A percentile compares a stretch with the other conserved stretches of the same genome.
phyloP scores from a whole-genome alignment of 2,113 vertebrate species.

The Calidris pugnax region DNA sequence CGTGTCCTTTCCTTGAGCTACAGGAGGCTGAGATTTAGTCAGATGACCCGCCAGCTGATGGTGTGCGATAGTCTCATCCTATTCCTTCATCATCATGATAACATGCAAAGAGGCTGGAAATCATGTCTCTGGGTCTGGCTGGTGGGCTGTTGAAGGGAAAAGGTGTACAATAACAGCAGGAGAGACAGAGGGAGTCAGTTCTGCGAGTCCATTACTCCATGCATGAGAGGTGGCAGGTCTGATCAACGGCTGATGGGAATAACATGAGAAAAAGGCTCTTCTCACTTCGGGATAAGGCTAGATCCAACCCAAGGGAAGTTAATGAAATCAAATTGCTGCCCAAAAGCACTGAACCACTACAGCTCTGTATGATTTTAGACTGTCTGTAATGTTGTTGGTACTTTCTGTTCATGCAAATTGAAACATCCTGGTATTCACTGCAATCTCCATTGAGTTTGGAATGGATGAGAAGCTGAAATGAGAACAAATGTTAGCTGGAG shows the following conservation, averaged over 20 bases:
- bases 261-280: not conserved
- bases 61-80: accelerated
- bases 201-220: not conserved
- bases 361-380: not conserved
- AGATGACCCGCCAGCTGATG: not conserved
- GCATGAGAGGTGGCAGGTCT: not conserved
- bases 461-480: not conserved
- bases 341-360: not conserved
- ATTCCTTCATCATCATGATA: not conserved
- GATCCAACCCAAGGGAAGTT: not conserved
- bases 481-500: accelerated
- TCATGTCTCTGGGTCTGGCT: not conserved
- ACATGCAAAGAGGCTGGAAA: not conserved
- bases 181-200: not conserved
- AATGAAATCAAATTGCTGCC: not conserved
- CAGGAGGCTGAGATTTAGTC: not conserved
- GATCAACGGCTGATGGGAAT: not conserved
- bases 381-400: not conserved
- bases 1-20: not conserved
- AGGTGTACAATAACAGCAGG: accelerated
- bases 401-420: not conserved
- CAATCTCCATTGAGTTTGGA: not conserved
- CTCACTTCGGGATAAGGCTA: not conserved
- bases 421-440: not conserved
- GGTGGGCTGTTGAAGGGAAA: not conserved